Base-by-base conservation (phyloP, 2,113 vertebrate species). In the Abramis brama region DNA sequence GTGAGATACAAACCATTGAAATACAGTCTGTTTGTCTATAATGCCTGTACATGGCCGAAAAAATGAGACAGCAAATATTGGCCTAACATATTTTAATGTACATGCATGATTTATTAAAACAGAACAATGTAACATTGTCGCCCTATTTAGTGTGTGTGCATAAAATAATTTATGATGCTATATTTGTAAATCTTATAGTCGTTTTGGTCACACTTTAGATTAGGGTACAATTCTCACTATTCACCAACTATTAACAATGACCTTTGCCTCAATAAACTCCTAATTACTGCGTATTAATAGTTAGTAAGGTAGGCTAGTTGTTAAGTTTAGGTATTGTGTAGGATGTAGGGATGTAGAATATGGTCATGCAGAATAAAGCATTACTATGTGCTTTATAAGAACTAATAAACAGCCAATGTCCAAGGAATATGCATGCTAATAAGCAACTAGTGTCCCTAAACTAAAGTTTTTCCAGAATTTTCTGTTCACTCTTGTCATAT, bases 1-100 rank as follows among this genome's bases (percentile, higher is more conserved):
- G 71, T 64, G 60, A 84, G 92, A 93, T 93, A 82, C 90, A 91
- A 81, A 92, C 92, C 87, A 73, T 71, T 47, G 79, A 84, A 85
- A 78, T 57, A 64, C 75, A n/a, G 80, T 45, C 86, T 25, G 57
- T 84, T 90, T 90, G 86, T 76, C 89, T 85, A 79, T 91, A 92
- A 92, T 92, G 91, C 89, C 84, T 70, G 77, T 66, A 76, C 59
- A 79, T 74, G 79, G 86, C 87, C 70, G 55, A 21, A 50, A 43
- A 87, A 62, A 62, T 68, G 71, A 30, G 85, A 60, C 3, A 27
- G 64, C n/a, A 64, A 85, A 62, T 70, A 71, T 36, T 84, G 68
- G 52, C 83, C 71, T 50, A 71, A 33, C 47, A 50, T 60, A 43
- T 50, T 50, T 74, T 33, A 33, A 33, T 68, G 36, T 62, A 33